Evolutionary conservation across 2,113 vertebrate genomes (phyloP), one percentile per base, ranked within the genome.

Genomic region (Cricetomys ansorgei): DNA sequence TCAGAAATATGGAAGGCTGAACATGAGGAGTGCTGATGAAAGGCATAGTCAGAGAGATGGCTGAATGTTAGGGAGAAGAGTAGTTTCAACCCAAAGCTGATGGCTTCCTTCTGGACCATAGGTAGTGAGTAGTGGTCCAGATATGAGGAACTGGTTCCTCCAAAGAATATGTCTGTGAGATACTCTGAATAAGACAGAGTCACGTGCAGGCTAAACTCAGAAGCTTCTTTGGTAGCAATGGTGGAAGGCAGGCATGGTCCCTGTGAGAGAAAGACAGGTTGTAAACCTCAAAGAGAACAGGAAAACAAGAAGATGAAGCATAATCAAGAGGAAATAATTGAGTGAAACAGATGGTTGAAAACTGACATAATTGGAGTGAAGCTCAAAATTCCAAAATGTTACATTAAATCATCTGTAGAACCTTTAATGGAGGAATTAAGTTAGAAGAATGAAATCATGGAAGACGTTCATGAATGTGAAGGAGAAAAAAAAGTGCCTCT

Each of bases 381-480:
- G 21, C 59, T 92, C 6, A 62, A 87, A 84, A 48, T 37, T 37
- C 43, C 37, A 76, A 91, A 92, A 94, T 31, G 40, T 75, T 62
- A 34, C 89, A 70, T 89, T 72, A 55, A 95, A 88, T 92, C 31
- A 27, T 27, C 6, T 50, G 27, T 10, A 62, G 48, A 70, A 72
- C 40, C 5, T 37, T 88, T 29, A 73, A 80, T 37, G 48, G 19
- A 40, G 23, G 76, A 45, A 88, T 10, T 72, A 27, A 79, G 57
- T 53, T n/a, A 37, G 25, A 37, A 91, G 16, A 37, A 92, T 70
- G 53, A 75, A 75, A 50, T 95, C 11, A 40, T 29, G 37, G n/a
- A 84, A 81, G 48, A 91, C 8, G 79, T 55, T 83, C 81, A 92
- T 11, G 43, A 40, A 79, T 29, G 0, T 34, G 9, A 7, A 93